Conservation (phyloP, 2,888 invertebrate species). For the Artemia sinica region DNA sequence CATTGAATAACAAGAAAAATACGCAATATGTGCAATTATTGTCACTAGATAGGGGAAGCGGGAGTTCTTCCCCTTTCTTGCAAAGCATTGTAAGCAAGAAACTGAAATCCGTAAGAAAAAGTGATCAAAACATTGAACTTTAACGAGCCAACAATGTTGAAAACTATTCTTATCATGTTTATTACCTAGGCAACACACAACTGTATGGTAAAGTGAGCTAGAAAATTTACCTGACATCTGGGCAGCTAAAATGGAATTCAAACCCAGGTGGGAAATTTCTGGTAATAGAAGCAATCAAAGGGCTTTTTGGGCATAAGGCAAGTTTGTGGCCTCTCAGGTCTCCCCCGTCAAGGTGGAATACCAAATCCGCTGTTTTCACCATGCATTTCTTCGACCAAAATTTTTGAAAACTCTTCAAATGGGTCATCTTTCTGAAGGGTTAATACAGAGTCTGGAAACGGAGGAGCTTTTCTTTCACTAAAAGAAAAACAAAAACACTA, state of each 20-base stretch:
- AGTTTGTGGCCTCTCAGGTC: background rate
- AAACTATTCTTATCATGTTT: background rate
- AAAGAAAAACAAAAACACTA: background rate
- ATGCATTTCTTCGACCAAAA: background rate
- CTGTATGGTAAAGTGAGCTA: background rate
- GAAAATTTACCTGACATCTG: background rate
- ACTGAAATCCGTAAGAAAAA: too few relatives aligned
- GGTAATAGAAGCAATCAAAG: background rate
- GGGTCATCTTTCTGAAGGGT: background rate
- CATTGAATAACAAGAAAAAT: too few relatives aligned
- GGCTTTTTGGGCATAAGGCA: background rate
- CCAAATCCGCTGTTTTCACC: background rate
- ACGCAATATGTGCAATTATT: too few relatives aligned
- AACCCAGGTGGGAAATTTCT: constrained; percentile 1
- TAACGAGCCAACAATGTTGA: background rate
- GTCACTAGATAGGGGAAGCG: too few relatives aligned
- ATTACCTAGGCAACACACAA: too few relatives aligned
- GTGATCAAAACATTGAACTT: too few relatives aligned
- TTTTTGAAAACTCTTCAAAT: background rate
- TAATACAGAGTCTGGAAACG: background rate
- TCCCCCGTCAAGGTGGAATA: background rate
- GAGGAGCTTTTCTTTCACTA: background rate
- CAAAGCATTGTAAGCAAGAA: too few relatives aligned
- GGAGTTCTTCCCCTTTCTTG: background rate
- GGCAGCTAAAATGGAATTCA: background rate